These are phyloP conservation scores for Drosophila nikananu DNA, from an alignment of 1,140 invertebrate genomes.

Conservation along the genomic window DNA sequence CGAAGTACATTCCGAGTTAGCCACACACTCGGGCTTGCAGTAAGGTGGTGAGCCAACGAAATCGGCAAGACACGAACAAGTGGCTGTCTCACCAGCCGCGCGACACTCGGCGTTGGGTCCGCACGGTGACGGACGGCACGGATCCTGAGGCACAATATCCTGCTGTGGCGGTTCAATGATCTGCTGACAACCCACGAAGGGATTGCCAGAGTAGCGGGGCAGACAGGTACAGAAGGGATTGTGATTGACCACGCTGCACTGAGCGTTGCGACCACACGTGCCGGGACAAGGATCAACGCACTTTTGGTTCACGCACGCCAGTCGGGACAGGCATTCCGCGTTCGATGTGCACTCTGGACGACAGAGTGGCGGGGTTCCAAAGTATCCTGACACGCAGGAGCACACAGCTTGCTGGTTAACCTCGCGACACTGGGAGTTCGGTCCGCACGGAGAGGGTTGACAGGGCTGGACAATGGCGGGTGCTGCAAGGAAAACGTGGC, in stretches of 20 bases:
- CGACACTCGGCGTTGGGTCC: conserved; percentile 91
- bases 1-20: conserved; percentile 90
- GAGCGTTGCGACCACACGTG: conserved; percentile 89
- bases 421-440: conserved; percentile 90
- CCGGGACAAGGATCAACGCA: conserved; percentile 90
- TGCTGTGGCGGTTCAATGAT: conserved; percentile 90
- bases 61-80: conserved; percentile 89
- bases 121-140: conserved; percentile 91
- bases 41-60: conserved; percentile 91
- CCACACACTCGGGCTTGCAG: conserved; percentile 91
- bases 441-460: conserved; percentile 91
- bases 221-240: conserved; percentile 92
- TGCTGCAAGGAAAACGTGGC: conserved; percentile 86
- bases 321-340: conserved; percentile 88
- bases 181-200: conserved; percentile 87
- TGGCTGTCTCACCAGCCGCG: conserved; percentile 87
- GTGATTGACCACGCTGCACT: conserved; percentile 91
- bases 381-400: conserved; percentile 87
- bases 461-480: conserved; percentile 87
- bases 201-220: conserved; percentile 91
- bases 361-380: conserved; percentile 87
- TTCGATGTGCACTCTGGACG: conserved; percentile 87
- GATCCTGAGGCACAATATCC: conserved; percentile 88
- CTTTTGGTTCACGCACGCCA: conserved; percentile 90
- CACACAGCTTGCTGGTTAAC: conserved; percentile 87